These are phyloP conservation scores for Holothuria leucospilota DNA, from an alignment of 53 echinoderm and acorn worm species.

Conservation along the genomic window DNA sequence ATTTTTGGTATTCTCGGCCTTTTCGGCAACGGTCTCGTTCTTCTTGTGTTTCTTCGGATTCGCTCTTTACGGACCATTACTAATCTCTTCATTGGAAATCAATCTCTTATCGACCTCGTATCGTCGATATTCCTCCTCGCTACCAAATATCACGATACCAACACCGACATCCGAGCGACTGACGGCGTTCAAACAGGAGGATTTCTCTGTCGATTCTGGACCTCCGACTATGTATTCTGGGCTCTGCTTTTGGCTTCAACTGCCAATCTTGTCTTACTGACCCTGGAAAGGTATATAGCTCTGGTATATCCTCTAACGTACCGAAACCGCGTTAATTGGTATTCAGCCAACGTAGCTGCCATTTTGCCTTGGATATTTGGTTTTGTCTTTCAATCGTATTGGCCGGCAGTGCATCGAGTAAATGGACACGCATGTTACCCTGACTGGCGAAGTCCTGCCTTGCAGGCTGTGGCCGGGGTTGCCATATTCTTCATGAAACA, in stretches of 20 bases:
- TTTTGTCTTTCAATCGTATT: conserved; percentile 32
- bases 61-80: conserved; percentile 59
- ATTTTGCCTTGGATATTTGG: conserved; percentile 44
- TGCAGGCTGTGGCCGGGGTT: conserved; percentile 53
- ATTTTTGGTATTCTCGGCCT: conserved; percentile 68
- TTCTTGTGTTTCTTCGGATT: conserved; percentile 61
- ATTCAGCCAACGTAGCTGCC: conserved; percentile 14
- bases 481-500: conserved; percentile 62
- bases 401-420: conserved; percentile 42
- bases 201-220: conserved; percentile 43
- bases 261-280: conserved; percentile 44
- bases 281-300: conserved; percentile 49
- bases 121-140: conserved; percentile 59
- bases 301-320: conserved; percentile 42
- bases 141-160: conserved; percentile 5
- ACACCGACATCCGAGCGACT: neutral
- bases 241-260: conserved; percentile 45
- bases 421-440: conserved; percentile 50
- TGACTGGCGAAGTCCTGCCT: conserved; percentile 51
- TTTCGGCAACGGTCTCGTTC: conserved; percentile 66
- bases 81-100: conserved; percentile 77
- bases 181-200: neutral
- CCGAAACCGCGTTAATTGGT: conserved; percentile 30
- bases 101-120: conserved; percentile 71
- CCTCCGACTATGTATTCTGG: conserved; percentile 58